These are phyloP conservation scores for Dryadula phaetusa DNA, from an alignment of 2,888 invertebrate species.

Conservation along the genomic window DNA sequence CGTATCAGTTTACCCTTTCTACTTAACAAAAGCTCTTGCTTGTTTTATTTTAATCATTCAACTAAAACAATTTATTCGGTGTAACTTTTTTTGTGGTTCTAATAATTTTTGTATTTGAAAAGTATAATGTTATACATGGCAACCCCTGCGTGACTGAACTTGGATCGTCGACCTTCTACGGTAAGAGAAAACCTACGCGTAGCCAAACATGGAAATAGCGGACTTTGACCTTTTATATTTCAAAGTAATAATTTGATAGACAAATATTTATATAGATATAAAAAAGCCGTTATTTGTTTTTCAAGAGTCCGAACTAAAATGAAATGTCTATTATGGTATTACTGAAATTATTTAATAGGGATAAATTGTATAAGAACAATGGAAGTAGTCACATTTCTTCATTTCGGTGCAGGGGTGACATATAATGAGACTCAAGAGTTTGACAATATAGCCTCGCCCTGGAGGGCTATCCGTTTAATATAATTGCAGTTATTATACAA, in stretches of 20 bases:
- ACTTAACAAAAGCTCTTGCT: neutral
- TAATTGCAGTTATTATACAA: conserved; percentile 73
- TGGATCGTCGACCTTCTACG: conserved; percentile 59
- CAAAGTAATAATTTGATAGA: conserved; percentile 43
- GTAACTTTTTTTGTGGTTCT: conserved; percentile 35
- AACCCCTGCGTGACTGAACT: conserved; percentile 64
- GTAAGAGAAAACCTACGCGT: conserved; percentile 49
- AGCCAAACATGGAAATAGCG: conserved; percentile 45
- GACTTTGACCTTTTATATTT: conserved; percentile 53
- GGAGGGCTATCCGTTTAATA: conserved; percentile 51
- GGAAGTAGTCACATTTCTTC: conserved; percentile 35
- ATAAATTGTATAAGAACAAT: conserved; percentile 33
- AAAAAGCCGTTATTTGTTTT: conserved; percentile 17
- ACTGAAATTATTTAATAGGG: conserved; percentile 31
- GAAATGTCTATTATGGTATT: conserved; percentile 11
- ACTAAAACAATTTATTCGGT: conserved; percentile 17
- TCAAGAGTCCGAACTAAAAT: conserved; percentile 23
- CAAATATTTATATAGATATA: conserved; percentile 3
- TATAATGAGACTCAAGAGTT: conserved; percentile 51
- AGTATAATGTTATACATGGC: conserved; percentile 57
- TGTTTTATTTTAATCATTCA: neutral
- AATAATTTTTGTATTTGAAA: conserved; percentile 34
- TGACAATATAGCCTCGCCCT: conserved; percentile 35
- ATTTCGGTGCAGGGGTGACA: conserved; percentile 46
- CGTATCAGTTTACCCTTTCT: conserved; percentile 5